A percentile compares a stretch with the other conserved stretches of the same genome.
Evolutionary conservation across 2,113 vertebrate species (phyloP).

Genomic region (Sminthopsis crassicaudata): DNA sequence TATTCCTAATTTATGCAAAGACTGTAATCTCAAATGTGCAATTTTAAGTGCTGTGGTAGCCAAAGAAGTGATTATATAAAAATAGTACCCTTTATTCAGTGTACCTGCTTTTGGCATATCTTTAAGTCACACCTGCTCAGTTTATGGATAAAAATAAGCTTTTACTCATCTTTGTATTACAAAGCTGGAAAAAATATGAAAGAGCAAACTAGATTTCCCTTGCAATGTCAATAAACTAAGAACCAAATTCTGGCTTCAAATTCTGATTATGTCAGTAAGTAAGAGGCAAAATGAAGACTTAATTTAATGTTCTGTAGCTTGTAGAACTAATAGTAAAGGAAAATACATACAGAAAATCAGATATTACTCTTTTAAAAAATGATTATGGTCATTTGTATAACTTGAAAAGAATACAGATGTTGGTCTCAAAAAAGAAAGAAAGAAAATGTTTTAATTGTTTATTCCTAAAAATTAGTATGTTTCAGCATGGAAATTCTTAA

Average conservation of each 20-base stretch:
- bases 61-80: constrained; percentile 52
- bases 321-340: constrained; percentile 28
- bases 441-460: background rate
- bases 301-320: constrained; percentile 17
- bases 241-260: constrained; percentile 46
- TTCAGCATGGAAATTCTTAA: constrained; percentile 32
- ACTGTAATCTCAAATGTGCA: constrained; percentile 49
- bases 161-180: constrained; percentile 37
- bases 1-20: constrained; percentile 40
- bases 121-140: constrained; percentile 56
- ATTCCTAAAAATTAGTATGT: background rate
- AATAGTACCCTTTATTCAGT: constrained; percentile 32
- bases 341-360: background rate
- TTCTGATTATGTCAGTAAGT: constrained; percentile 25
- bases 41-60: constrained; percentile 5
- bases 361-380: background rate
- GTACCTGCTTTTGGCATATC: constrained; percentile 52
- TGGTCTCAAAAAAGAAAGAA: background rate
- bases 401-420: constrained; percentile 2
- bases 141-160: constrained; percentile 57
- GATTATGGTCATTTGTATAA: background rate
- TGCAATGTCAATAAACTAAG: constrained; percentile 52
- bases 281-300: constrained; percentile 17
- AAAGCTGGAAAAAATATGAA: constrained; percentile 44
- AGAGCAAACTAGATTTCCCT: constrained; percentile 46